Conservation (phyloP, 2,797 vertebrate genomes). For the Xyrichtys novacula region DNA sequence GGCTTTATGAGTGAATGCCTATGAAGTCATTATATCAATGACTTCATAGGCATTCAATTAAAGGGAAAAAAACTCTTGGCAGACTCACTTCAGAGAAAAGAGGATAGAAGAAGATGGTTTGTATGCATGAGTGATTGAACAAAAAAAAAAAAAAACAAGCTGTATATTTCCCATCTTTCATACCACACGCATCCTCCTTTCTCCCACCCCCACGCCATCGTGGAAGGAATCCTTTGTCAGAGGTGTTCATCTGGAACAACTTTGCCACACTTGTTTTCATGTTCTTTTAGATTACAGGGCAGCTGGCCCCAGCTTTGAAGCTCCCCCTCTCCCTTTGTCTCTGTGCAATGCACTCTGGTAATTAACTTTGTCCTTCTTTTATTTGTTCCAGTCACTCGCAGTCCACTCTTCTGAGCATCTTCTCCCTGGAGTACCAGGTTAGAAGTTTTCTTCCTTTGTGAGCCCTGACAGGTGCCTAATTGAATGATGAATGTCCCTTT, state of each 20-base stretch:
- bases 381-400: constrained; percentile 99
- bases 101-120: constrained; percentile 37
- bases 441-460: constrained; percentile 99
- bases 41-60: constrained; percentile 24
- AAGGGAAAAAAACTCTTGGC: constrained; percentile 24
- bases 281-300: constrained; percentile 99
- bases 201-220: constrained; percentile 83
- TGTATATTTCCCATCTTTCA: constrained; percentile 79
- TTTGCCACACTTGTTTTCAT: constrained; percentile 99
- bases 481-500: constrained; percentile 99
- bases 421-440: constrained; percentile 99
- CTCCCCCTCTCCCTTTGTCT: constrained; percentile 96
- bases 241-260: constrained; percentile 99
- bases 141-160: constrained; percentile 44
- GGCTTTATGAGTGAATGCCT: constrained; percentile 46
- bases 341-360: constrained; percentile 98
- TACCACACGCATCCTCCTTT: constrained; percentile 67
- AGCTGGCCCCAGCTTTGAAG: constrained; percentile 97
- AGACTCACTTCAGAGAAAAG: constrained; percentile 11
- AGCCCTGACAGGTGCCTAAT: constrained; percentile 99
- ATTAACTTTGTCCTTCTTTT: constrained; percentile 99
- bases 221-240: constrained; percentile 96
- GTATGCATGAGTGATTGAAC: constrained; percentile 52
- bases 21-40: constrained; percentile 51
- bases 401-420: constrained; percentile 99